phyloP scores from a whole-genome alignment of 2,797 vertebrate genomes.

The Geotria australis region DNA sequence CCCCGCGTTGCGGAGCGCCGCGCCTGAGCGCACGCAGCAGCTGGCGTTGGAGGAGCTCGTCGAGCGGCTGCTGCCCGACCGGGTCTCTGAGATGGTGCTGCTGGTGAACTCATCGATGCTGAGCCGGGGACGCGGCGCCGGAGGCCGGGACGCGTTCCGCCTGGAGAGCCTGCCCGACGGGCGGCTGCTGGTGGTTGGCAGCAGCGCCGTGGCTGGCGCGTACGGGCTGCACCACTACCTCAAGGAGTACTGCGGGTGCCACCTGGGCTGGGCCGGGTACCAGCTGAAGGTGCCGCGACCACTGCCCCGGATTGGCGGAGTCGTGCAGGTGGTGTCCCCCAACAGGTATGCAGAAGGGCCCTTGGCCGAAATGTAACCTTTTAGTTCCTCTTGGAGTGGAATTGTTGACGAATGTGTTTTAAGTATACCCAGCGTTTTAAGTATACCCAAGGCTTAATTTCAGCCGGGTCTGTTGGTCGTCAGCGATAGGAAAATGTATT shows the following conservation, averaged over 20 bases:
- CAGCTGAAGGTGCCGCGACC: conserved; percentile 38
- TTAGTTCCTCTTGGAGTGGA: no score
- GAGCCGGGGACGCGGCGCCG: conserved; percentile 11
- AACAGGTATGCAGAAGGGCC: conserved; percentile 24
- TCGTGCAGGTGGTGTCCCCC: conserved; percentile 29
- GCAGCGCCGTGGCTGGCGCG: conserved; percentile 41
- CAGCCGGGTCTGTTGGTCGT: no score
- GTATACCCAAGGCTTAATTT: no score
- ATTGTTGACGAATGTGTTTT: no score
- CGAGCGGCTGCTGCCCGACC: conserved; percentile 19
- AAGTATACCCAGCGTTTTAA: no score
- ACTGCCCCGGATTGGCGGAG: conserved; percentile 20
- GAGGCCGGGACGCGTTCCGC: conserved; percentile 19
- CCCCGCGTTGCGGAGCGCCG: conserved; percentile 3
- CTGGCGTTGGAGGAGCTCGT: conserved; percentile 21
- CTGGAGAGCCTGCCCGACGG: conserved; percentile 16
- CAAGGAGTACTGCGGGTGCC: conserved; percentile 61
- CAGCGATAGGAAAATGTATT: no score
- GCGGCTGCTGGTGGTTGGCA: conserved; percentile 15
- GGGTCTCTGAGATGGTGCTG: conserved; percentile 21
- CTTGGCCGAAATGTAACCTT: no score
- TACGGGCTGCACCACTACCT: conserved; percentile 53
- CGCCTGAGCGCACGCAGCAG: conserved; percentile 12
- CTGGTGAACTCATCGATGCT: conserved; percentile 24
- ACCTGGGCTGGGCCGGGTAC: conserved; percentile 52